phyloP scores from a whole-genome alignment of 2,113 vertebrate species.

The Tylochromis polylepis region DNA sequence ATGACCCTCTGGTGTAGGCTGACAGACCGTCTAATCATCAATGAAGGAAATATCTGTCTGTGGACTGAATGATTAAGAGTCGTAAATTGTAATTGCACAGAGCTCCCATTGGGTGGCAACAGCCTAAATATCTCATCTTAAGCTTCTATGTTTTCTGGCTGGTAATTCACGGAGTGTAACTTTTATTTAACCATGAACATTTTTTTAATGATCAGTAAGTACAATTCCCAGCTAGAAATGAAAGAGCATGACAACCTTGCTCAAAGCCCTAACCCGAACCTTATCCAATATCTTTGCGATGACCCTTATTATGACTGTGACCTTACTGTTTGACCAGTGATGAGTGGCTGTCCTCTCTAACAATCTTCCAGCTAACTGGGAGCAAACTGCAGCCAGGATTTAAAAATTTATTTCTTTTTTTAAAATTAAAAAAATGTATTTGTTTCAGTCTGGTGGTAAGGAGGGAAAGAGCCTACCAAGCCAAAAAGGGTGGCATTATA shows the following conservation, averaged over 20 bases:
- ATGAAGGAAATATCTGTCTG: slow-evolving; percentile 8
- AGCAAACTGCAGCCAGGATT: neutral
- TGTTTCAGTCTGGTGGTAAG: neutral
- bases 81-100: neutral
- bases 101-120: neutral
- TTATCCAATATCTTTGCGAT: neutral
- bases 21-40: slow-evolving; percentile 27
- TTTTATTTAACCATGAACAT: neutral
- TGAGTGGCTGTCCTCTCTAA: neutral
- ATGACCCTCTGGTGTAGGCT: neutral
- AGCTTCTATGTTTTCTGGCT: neutral
- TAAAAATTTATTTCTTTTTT: neutral
- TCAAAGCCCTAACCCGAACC: neutral
- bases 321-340: neutral
- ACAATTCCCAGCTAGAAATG: neutral
- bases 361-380: neutral
- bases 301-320: neutral
- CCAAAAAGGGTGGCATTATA: neutral
- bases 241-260: neutral
- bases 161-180: neutral
- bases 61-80: neutral
- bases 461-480: neutral
- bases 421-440: neutral
- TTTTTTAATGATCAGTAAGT: neutral
- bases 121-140: fast-evolving